Conservation (phyloP, 2,113 vertebrate species). For the Amblyornis subalaris region DNA sequence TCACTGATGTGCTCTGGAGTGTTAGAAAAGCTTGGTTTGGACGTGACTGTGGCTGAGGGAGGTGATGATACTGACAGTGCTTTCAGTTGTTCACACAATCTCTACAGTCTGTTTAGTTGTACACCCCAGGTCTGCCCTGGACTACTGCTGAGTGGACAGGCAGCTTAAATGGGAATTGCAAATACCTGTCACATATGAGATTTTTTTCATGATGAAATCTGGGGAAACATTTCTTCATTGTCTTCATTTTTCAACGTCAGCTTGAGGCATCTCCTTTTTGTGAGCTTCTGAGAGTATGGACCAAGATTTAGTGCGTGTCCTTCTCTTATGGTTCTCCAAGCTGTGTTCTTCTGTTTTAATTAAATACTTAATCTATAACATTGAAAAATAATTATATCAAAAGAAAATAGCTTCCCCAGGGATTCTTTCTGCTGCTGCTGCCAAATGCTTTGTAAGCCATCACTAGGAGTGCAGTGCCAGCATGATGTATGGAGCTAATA, state of each 20-base stretch:
- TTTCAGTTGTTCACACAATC: background rate
- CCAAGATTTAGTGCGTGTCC: background rate
- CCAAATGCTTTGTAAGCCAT: background rate
- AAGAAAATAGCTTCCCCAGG: background rate
- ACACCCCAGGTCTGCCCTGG: background rate
- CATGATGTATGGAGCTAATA: background rate
- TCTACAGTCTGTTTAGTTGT: background rate
- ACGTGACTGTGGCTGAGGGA: background rate
- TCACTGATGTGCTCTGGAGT: background rate
- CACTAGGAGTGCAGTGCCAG: background rate
- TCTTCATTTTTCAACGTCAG: background rate
- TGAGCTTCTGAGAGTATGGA: background rate
- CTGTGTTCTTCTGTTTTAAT: background rate
- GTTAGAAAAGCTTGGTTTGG: background rate
- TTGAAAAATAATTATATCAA: background rate
- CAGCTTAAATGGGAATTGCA: background rate
- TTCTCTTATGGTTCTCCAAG: background rate
- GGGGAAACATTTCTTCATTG: background rate
- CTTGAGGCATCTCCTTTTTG: background rate
- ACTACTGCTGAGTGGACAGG: background rate
- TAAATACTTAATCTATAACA: background rate
- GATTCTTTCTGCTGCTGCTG: background rate
- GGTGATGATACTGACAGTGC: background rate
- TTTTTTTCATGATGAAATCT: background rate
- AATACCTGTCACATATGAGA: background rate